Evolutionary conservation across 2,113 vertebrate genomes (phyloP), one percentile per base, ranked within the genome.

Genomic region (Bos javanicus): DNA sequence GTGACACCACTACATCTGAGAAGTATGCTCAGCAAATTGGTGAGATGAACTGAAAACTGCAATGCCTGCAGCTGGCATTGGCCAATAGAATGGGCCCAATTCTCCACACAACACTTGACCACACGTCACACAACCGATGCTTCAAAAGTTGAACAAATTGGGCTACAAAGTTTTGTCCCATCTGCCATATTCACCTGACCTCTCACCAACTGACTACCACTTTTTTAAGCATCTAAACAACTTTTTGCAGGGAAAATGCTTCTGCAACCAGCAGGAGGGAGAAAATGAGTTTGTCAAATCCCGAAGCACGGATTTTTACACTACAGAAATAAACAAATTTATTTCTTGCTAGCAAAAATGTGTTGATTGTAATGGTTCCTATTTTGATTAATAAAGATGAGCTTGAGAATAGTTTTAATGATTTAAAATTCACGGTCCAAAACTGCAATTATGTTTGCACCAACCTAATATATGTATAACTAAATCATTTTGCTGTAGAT

Each of bases 301-400:
- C 67, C 0, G 0, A 71, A 23, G 19, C 19, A 71, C 0, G 1
- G 64, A 71, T 71, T 36, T 71, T 71, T 12, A 71, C 64, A 39
- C 67, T 71, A 71, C 4, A 23, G 19, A 36, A 36, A 36, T 36
- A 36, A 71, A 36, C 8, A 71, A 71, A 71, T 71, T 36, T 71
- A 36, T 71, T 71, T 71, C 67, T 71, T 71, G 9, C 67, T 71
- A n/a, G n/a, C 67, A 71, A 71, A 71, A 71, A 71, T 71, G 67
- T 36, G 9, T 39, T 23, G 19, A 71, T 39, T 12, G 10, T 71
- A 71, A 39, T 71, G 19, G 67, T 23, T 71, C n/a, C 67, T 23
- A 23, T 71, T 71, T 5, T 71, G 67, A 71, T 2, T 71, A 23
- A 71, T 39, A 71, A 71, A 71, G 67, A 71, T 71, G n/a, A 36